phyloP scores from a whole-genome alignment of 2,888 invertebrate species.

The Melitaea athalia region DNA sequence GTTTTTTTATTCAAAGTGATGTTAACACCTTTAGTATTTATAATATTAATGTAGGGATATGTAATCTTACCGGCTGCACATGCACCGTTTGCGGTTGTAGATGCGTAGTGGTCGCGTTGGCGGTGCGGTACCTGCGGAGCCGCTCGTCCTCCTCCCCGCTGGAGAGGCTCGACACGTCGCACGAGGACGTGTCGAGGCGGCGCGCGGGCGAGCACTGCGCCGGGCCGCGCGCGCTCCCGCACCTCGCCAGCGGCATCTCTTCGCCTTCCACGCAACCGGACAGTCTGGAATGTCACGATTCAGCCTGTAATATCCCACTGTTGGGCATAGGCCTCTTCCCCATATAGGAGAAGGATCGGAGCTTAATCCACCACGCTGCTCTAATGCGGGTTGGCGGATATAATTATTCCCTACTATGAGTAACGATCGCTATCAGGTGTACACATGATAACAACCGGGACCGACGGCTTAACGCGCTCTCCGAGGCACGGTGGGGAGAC shows the following conservation, averaged over 20 bases:
- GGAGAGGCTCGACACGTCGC: slow-evolving; percentile 77
- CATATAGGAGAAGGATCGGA: no score
- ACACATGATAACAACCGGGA: no score
- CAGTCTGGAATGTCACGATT: slow-evolving; percentile 71
- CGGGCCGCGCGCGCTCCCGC: slow-evolving; percentile 61
- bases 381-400: no score
- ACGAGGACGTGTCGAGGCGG: slow-evolving; percentile 75
- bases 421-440: no score
- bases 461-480: no score
- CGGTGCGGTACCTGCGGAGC: slow-evolving; percentile 73
- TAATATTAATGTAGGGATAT: background rate
- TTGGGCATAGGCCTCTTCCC: no score
- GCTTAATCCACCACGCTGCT: no score
- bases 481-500: no score
- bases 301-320: no score
- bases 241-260: slow-evolving; percentile 74
- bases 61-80: slow-evolving; percentile 49
- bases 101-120: slow-evolving; percentile 41
- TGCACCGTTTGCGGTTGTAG: slow-evolving; percentile 45
- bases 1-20: no score
- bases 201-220: slow-evolving; percentile 77
- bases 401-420: no score
- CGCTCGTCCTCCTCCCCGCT: slow-evolving; percentile 80
- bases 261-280: slow-evolving; percentile 74
- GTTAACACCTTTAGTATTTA: background rate